phyloP scores from a whole-genome alignment of 2,113 vertebrate species.

The Marcusenius ussheri region DNA sequence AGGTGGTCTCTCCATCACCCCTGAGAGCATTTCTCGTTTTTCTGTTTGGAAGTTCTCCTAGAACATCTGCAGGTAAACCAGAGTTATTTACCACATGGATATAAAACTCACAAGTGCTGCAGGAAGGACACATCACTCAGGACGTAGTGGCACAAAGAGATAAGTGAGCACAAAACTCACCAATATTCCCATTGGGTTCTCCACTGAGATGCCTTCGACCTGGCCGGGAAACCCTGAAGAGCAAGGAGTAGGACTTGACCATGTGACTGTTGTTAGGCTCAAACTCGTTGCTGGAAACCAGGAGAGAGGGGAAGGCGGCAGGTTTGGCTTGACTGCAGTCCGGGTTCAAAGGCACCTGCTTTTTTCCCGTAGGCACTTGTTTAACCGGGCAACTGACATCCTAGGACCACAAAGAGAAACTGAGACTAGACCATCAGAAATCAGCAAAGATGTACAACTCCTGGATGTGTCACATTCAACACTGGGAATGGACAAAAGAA shows the following conservation, averaged over 20 bases:
- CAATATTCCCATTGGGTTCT: conserved; percentile 92
- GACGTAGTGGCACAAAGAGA: background rate
- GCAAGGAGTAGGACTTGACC: conserved; percentile 97
- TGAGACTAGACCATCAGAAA: background rate
- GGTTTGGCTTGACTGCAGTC: conserved; percentile 93
- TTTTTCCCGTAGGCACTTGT: conserved; percentile 99
- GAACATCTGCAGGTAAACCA: conserved; percentile 69
- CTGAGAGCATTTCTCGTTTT: conserved; percentile 83
- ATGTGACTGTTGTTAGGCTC: conserved; percentile 99
- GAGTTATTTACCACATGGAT: background rate
- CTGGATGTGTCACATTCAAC: background rate
- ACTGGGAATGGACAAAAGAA: background rate
- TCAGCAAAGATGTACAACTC: background rate
- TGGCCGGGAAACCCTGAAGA: conserved; percentile 90
- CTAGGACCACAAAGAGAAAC: conserved; percentile 54
- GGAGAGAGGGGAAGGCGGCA: conserved; percentile 85
- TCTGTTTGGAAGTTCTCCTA: conserved; percentile 78
- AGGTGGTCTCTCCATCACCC: conserved; percentile 84
- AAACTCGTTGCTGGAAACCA: conserved; percentile 97
- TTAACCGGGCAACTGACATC: conserved; percentile 98
- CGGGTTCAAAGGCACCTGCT: conserved; percentile 99
- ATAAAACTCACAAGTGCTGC: background rate
- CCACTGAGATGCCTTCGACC: conserved; percentile 83
- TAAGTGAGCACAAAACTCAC: conserved; percentile 49
- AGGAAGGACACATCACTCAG: background rate